These are phyloP conservation scores for Argopecten irradians DNA, from an alignment of 1,140 invertebrate genomes.

Conservation along the genomic window DNA sequence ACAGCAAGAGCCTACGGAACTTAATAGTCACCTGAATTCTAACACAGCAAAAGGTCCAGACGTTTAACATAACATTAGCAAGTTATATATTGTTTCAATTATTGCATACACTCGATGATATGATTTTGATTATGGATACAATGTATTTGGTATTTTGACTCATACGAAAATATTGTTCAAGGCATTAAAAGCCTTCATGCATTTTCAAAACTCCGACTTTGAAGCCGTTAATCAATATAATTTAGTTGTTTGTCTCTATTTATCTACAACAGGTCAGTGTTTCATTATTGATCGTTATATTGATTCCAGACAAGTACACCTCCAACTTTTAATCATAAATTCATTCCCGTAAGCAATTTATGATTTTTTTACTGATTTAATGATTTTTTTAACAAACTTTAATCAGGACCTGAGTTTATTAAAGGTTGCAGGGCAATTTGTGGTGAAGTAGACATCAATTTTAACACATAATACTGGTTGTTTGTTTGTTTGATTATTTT, in stretches of 20 bases:
- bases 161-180: too few relatives aligned
- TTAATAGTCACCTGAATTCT: too few relatives aligned
- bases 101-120: too few relatives aligned
- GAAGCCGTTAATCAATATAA: background rate
- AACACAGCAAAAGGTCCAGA: too few relatives aligned
- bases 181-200: too few relatives aligned
- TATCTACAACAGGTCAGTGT: background rate
- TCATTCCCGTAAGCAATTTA: background rate
- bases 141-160: too few relatives aligned
- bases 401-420: background rate
- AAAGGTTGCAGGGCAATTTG: background rate
- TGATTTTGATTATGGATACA: too few relatives aligned
- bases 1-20: too few relatives aligned
- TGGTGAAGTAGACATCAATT: background rate
- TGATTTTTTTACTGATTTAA: slow-evolving; percentile 6
- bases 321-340: slow-evolving; percentile 7
- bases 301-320: background rate
- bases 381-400: background rate
- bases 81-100: too few relatives aligned
- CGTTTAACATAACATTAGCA: too few relatives aligned
- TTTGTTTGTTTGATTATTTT: too few relatives aligned
- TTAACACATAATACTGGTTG: background rate
- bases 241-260: background rate
- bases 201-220: background rate
- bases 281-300: background rate